These are phyloP conservation scores for Temnopleurus reevesii DNA, from an alignment of 53 echinoderm and acorn worm species.

Conservation along the genomic window DNA sequence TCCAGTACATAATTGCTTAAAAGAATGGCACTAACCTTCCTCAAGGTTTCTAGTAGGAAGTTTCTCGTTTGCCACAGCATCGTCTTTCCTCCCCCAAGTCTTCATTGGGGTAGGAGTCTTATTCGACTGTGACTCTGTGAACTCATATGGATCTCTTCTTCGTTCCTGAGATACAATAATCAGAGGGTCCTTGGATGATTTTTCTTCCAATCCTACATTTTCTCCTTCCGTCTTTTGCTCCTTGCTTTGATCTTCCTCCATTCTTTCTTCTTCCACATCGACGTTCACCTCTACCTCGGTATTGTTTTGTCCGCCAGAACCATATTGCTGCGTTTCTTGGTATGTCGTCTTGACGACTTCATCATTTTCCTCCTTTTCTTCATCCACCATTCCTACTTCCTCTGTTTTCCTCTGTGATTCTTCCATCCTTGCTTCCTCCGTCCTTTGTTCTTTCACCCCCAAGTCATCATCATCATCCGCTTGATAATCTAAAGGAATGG, in stretches of 20 bases:
- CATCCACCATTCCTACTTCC: not conserved
- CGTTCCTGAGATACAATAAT: not conserved
- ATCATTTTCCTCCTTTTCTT: not conserved
- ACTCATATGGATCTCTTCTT: slow-evolving; percentile 84
- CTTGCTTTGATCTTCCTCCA: not conserved
- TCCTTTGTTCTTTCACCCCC: not conserved
- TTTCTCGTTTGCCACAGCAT: not conserved
- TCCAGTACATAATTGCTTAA: not conserved
- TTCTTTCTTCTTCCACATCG: slow-evolving; percentile 27
- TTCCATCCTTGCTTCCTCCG: not conserved
- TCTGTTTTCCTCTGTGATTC: not conserved
- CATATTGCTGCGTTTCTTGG: not conserved
- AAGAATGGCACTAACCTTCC: not conserved
- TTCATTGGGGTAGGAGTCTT: slow-evolving; percentile 80
- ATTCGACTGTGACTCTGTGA: slow-evolving; percentile 90
- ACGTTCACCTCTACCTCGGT: not conserved
- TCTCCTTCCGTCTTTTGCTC: slow-evolving; percentile 27
- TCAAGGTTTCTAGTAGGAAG: slow-evolving; percentile 26
- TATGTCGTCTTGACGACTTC: not conserved
- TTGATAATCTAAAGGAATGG: slow-evolving; percentile 48
- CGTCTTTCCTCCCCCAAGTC: slow-evolving; percentile 20
- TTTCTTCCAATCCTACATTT: not conserved
- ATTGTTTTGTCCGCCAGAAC: not conserved
- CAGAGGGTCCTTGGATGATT: not conserved
- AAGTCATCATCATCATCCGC: not conserved